Base-by-base conservation (phyloP, 2,797 vertebrate genomes). In the Momotus momota region DNA sequence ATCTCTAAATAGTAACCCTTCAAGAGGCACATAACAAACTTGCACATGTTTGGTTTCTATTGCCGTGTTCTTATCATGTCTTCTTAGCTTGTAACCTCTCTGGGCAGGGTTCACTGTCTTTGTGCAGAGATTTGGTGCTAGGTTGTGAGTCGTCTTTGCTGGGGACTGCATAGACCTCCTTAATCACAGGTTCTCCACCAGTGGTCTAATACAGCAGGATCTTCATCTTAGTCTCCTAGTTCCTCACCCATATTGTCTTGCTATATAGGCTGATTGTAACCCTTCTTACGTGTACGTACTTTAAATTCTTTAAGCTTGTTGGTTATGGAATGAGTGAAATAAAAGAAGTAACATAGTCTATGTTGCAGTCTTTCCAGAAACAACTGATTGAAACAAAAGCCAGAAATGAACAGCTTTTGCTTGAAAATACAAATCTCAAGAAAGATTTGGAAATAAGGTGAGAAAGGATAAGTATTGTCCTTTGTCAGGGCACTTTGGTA, bases 371-470 rank as follows among this genome's bases (percentile, higher is more conserved):
- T 15, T 98, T 98, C 90, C 98, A 98, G 97, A 98, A 98, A 55
- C 98, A 99, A 92, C 98, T 99, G 33, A 91, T 45, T 80, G 98
- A 98, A 77, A 97, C 98, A 65, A 98, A 96, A 87, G 75, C 73
- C 89, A 98, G 98, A 91, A 98, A 98, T 1, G 98, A 98, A 61
- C 94, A 97, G 74, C 98, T 99, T 62, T 83, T 97, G 90, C 96
- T 74, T 91, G 98, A 99, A 94, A 98, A 98, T 33, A 88, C 95
- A 90, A 93, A 79, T 31, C 97, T 99, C 66, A 98, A 98, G 81
- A 97, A 98, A 95, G 98, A 98, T 81, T 84, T 99, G 96, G 98
- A 99, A 94, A 96, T 80, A 40, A 98, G 99, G 99, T 99, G 58
- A 97, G 97, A 87, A 78, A 69, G 81, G 40, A 65, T 70, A 90